Evolutionary conservation across 2,797 vertebrate genomes (phyloP).

Genomic region (Malurus splendens): DNA sequence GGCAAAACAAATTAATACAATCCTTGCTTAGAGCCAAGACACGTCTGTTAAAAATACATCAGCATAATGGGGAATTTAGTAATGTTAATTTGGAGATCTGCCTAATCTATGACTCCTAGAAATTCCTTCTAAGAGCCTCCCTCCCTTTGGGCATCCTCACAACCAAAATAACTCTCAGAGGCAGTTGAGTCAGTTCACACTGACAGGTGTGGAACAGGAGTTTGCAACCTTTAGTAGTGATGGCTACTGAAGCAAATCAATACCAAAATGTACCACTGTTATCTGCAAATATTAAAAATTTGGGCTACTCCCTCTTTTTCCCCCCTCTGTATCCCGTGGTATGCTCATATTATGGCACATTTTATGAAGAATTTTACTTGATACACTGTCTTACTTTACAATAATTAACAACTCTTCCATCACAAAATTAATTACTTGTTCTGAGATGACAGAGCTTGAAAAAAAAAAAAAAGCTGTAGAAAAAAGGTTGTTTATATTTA

Average conservation of each 20-base stretch:
- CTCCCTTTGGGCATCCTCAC: not conserved
- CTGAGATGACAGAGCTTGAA: not conserved
- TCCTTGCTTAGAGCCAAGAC: not conserved
- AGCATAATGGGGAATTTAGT: not conserved
- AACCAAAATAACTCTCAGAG: not conserved
- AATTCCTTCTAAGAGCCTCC: not conserved
- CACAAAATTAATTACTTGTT: not conserved
- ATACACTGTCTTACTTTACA: not conserved
- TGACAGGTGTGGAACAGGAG: not conserved
- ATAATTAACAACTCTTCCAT: not conserved
- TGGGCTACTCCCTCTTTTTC: not conserved
- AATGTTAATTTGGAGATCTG: not conserved
- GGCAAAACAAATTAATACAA: not conserved
- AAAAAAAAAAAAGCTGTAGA: not conserved
- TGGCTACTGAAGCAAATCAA: not conserved
- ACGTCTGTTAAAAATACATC: fast-evolving
- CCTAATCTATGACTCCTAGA: not conserved
- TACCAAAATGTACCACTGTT: not conserved
- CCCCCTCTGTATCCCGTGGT: not conserved
- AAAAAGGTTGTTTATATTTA: not conserved
- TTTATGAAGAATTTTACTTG: not conserved
- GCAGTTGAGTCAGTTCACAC: not conserved
- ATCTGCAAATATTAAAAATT: not conserved
- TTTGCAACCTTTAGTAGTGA: not conserved
- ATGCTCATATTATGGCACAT: not conserved